Conservation (phyloP, 2,888 invertebrate species). For the Halictus quadricinctus region DNA sequence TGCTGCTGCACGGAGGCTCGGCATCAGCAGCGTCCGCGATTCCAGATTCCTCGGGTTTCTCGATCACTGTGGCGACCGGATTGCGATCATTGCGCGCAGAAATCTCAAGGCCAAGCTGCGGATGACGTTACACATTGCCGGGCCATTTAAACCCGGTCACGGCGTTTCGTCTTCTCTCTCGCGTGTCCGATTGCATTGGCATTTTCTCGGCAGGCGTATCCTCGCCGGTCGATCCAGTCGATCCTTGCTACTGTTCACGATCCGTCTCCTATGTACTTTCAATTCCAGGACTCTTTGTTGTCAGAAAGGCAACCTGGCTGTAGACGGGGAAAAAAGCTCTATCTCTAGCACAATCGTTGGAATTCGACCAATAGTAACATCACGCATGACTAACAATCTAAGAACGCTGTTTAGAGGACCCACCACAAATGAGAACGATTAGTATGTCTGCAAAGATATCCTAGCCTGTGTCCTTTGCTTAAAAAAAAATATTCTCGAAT, state of each 20-base stretch:
- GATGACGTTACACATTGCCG: constrained; percentile 48
- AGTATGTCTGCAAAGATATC: too few relatives aligned
- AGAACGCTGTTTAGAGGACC: too few relatives aligned
- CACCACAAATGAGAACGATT: too few relatives aligned
- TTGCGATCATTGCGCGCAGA: constrained; percentile 6
- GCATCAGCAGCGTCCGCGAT: background rate
- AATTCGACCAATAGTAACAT: too few relatives aligned
- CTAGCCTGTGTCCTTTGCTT: too few relatives aligned
- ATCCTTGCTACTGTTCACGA: background rate
- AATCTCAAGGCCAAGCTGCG: constrained; percentile 22
- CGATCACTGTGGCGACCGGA: background rate
- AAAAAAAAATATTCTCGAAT: too few relatives aligned
- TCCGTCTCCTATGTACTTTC: background rate
- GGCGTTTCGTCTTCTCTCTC: constrained; percentile 20
- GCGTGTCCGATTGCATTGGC: constrained; percentile 58
- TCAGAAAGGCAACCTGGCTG: too few relatives aligned
- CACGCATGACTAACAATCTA: too few relatives aligned
- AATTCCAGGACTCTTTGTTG: background rate
- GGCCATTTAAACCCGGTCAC: constrained; percentile 57
- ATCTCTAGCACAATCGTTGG: too few relatives aligned
- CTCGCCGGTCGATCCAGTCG: background rate
- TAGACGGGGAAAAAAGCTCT: too few relatives aligned
- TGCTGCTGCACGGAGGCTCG: background rate
- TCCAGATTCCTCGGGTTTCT: constrained; percentile 29
- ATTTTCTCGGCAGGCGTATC: constrained; percentile 51